Percentiles rank a stretch among this genome's conserved stretches.
These are phyloP conservation scores for Felis chaus DNA, from an alignment of 2,113 vertebrate genomes.

Conservation along the genomic window DNA sequence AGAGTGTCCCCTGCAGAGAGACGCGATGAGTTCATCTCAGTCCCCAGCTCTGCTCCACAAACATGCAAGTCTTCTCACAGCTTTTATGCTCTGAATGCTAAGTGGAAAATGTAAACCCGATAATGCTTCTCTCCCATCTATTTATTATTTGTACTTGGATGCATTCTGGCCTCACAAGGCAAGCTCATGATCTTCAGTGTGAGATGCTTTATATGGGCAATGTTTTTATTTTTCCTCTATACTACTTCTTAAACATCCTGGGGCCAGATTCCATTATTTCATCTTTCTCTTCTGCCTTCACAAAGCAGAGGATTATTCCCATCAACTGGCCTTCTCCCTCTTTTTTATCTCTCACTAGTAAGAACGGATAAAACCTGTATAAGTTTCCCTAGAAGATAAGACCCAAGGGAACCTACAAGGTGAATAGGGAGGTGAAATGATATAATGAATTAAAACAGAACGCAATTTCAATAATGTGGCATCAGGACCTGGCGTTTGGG, in stretches of 20 bases:
- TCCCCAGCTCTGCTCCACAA: not conserved
- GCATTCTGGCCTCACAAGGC: conserved; percentile 25
- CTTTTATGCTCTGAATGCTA: conserved; percentile 11
- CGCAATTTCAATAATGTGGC: not conserved
- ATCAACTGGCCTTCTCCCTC: not conserved
- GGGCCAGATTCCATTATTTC: conserved; percentile 17
- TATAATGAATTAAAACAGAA: not conserved
- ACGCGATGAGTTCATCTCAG: not conserved
- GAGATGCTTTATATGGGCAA: not conserved
- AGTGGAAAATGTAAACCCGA: conserved; percentile 31
- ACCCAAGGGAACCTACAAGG: not conserved
- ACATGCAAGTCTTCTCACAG: not conserved
- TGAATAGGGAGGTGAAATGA: not conserved
- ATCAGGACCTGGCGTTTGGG: not conserved
- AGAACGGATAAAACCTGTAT: not conserved
- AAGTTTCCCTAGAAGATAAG: not conserved
- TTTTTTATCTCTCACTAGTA: not conserved
- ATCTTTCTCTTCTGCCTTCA: conserved; percentile 15
- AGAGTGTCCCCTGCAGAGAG: not conserved
- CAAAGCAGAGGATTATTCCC: not conserved
- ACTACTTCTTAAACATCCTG: not conserved
- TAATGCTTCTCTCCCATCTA: not conserved
- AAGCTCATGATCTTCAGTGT: not conserved
- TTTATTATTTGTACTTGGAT: conserved; percentile 54
- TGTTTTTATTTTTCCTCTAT: not conserved